Conservation (phyloP, 2,113 vertebrate species). For the Chloebia gouldiae region DNA sequence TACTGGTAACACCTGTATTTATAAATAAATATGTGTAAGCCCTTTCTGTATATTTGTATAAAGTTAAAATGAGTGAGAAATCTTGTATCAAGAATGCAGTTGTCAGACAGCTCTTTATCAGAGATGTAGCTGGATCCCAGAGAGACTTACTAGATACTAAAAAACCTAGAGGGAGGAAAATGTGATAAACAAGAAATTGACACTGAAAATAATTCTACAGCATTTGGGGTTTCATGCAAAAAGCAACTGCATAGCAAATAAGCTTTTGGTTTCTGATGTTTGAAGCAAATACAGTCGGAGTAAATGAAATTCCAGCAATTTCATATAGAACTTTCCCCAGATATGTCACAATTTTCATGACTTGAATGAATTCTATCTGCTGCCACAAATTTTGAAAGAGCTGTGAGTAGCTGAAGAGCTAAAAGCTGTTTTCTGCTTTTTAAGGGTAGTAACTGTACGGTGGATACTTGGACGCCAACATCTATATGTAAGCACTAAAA, state of each 20-base stretch:
- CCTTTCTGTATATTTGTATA: slow-evolving; percentile 55
- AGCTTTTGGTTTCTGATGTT: slow-evolving; percentile 46
- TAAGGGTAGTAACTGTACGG: background rate
- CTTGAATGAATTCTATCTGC: background rate
- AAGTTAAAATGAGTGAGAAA: slow-evolving; percentile 47
- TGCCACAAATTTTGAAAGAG: background rate
- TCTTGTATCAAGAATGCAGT: slow-evolving; percentile 41
- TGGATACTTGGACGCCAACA: background rate
- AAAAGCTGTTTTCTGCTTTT: background rate
- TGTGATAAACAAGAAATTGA: slow-evolving; percentile 69
- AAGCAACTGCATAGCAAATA: slow-evolving; percentile 62
- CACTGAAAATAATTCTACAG: slow-evolving; percentile 64
- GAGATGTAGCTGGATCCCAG: slow-evolving; percentile 65
- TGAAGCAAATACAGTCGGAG: background rate
- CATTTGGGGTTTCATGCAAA: slow-evolving; percentile 43
- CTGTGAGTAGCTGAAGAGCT: background rate
- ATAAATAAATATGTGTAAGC: slow-evolving; percentile 55
- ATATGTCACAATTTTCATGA: background rate
- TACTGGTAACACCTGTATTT: slow-evolving; percentile 46
- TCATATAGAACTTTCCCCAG: slow-evolving; percentile 24
- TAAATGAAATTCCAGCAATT: background rate
- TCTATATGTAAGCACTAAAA: background rate
- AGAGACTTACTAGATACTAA: slow-evolving; percentile 74
- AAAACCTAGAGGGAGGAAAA: slow-evolving; percentile 65
- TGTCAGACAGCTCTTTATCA: slow-evolving; percentile 66